phyloP scores from a whole-genome alignment of 2,888 invertebrate species.

The Melikaiella ostensackeni region DNA sequence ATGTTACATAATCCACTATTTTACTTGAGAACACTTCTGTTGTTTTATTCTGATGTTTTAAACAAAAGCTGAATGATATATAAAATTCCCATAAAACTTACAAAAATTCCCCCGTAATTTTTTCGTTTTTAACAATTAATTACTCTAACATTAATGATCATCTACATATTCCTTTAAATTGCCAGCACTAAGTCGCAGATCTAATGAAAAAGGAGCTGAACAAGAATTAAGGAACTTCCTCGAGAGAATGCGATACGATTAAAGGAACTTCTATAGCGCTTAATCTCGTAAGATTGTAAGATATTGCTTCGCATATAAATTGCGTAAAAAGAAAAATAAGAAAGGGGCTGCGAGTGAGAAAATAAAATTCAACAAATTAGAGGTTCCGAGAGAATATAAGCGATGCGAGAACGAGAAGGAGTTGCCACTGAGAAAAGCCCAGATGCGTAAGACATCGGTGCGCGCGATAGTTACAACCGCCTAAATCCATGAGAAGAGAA shows the following conservation, averaged over 20 bases:
- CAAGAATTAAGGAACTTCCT: slow-evolving; percentile 20
- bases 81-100: too few relatives aligned
- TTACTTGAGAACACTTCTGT: too few relatives aligned
- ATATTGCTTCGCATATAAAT: slow-evolving; percentile 22
- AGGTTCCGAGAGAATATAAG: slow-evolving; percentile 1
- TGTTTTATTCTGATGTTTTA: too few relatives aligned
- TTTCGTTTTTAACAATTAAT: not conserved
- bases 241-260: slow-evolving; percentile 29
- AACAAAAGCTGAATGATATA: too few relatives aligned
- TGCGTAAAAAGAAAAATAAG: slow-evolving; percentile 9
- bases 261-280: slow-evolving; percentile 18
- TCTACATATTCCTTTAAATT: not conserved
- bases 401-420: slow-evolving; percentile 25
- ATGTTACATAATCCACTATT: too few relatives aligned
- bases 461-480: slow-evolving; percentile 35
- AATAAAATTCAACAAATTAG: slow-evolving; percentile 40
- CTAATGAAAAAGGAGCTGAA: slow-evolving; percentile 9
- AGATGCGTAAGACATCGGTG: slow-evolving; percentile 39
- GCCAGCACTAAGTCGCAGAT: not conserved
- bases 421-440: slow-evolving; percentile 40
- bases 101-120: not conserved
- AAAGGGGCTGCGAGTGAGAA: not conserved
- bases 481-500: slow-evolving; percentile 30
- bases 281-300: slow-evolving; percentile 29
- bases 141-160: not conserved